These are phyloP conservation scores for Epistrophella euchroma DNA, from an alignment of 2,888 invertebrate species.

Conservation along the genomic window DNA sequence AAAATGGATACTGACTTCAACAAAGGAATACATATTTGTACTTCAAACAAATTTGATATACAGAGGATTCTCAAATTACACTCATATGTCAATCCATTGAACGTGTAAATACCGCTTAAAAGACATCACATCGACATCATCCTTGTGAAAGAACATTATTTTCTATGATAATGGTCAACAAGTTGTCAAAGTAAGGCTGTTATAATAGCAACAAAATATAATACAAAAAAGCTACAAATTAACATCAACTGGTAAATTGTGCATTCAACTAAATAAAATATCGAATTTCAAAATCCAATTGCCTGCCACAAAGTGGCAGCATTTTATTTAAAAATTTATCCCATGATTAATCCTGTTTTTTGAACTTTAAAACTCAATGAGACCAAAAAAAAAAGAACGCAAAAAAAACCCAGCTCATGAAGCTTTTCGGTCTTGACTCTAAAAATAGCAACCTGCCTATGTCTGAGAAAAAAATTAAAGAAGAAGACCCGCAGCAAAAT, in stretches of 20 bases:
- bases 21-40: no score
- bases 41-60: no score
- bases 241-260: background rate
- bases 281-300: background rate
- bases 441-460: slow-evolving; percentile 41
- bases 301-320: background rate
- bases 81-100: background rate
- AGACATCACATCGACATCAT: background rate
- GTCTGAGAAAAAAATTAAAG: slow-evolving; percentile 11
- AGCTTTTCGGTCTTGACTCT: slow-evolving; percentile 21
- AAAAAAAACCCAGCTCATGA: no score
- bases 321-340: background rate
- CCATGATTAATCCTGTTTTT: background rate
- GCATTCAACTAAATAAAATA: background rate
- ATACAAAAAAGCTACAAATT: background rate
- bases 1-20: no score
- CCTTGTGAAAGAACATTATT: background rate
- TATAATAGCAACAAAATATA: background rate
- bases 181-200: background rate
- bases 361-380: no score
- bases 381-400: no score
- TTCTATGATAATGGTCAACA: background rate
- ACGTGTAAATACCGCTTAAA: background rate
- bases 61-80: background rate
- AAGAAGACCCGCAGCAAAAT: slow-evolving; percentile 36